phyloP scores from a whole-genome alignment of 2,888 invertebrate genomes.

The Dorcus parallelipipedus region DNA sequence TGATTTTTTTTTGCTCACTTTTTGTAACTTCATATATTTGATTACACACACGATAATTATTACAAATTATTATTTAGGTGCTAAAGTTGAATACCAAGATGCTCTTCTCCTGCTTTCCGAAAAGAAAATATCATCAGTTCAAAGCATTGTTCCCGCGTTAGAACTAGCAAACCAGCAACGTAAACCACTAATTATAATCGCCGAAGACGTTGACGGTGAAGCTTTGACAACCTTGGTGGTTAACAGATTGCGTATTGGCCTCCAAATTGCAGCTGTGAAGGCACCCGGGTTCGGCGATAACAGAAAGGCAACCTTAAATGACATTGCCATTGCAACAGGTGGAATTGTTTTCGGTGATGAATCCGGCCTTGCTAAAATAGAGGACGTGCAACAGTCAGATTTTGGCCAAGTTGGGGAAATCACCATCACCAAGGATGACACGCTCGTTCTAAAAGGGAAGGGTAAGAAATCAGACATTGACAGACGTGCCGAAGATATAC shows the following conservation, averaged over 20 bases:
- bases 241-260: constrained; percentile 49
- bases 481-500: constrained; percentile 46
- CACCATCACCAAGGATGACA: constrained; percentile 52
- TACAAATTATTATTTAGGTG: constrained; percentile 48
- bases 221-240: constrained; percentile 51
- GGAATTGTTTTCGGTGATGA: constrained; percentile 50
- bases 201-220: constrained; percentile 53
- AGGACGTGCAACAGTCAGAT: constrained; percentile 46
- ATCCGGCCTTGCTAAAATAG: constrained; percentile 49
- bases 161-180: constrained; percentile 93
- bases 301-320: constrained; percentile 49
- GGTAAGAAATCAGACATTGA: constrained; percentile 48
- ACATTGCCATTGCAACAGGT: constrained; percentile 51
- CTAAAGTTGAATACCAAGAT: constrained; percentile 98
- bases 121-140: constrained; percentile 96
- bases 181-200: constrained; percentile 84
- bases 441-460: constrained; percentile 47
- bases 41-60: constrained; percentile 36
- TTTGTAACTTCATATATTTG: not conserved
- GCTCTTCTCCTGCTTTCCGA: constrained; percentile 91
- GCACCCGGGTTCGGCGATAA: constrained; percentile 54
- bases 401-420: constrained; percentile 51
- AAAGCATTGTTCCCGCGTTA: constrained; percentile 94
- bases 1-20: too few relatives aligned
- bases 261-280: constrained; percentile 53